phyloP scores from a whole-genome alignment of 2,797 vertebrate genomes.

The Muscicapa striata region DNA sequence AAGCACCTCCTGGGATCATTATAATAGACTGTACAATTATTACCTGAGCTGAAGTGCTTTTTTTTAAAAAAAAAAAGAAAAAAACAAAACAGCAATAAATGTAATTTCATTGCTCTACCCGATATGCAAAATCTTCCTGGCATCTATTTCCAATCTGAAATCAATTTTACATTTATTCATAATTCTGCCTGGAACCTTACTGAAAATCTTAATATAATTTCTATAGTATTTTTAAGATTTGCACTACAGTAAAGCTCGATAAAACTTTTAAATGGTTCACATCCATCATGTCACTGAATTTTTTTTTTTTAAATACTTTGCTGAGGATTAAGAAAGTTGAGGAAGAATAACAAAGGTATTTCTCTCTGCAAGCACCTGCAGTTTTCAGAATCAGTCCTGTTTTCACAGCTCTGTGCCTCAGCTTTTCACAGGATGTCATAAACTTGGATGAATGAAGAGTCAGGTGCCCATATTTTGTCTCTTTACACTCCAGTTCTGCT shows the following conservation, averaged over 20 bases:
- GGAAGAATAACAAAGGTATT: neutral
- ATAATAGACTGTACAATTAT: slow-evolving; percentile 71
- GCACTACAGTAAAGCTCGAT: slow-evolving; percentile 56
- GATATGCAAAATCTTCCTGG: slow-evolving; percentile 57
- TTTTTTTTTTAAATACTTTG: neutral
- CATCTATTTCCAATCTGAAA: slow-evolving; percentile 62
- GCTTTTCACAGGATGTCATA: neutral
- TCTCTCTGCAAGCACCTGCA: neutral
- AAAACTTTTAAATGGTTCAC: slow-evolving; percentile 46
- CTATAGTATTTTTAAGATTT: slow-evolving; percentile 59
- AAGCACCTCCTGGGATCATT: slow-evolving; percentile 68
- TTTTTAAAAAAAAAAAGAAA: neutral
- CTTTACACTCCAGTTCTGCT: neutral
- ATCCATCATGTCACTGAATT: slow-evolving; percentile 20
- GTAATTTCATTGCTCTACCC: slow-evolving; percentile 62
- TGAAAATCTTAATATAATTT: slow-evolving; percentile 59
- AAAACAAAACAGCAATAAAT: slow-evolving; percentile 22
- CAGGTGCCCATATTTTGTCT: neutral
- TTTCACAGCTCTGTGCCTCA: neutral
- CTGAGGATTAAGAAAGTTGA: neutral
- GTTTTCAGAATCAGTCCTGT: neutral
- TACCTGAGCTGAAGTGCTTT: slow-evolving; percentile 59
- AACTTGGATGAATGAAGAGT: neutral
- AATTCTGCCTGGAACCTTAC: slow-evolving; percentile 30
- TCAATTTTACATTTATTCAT: slow-evolving; percentile 59